Conservation (phyloP, 1,140 invertebrate genomes). For the Oscheius sp. region DNA sequence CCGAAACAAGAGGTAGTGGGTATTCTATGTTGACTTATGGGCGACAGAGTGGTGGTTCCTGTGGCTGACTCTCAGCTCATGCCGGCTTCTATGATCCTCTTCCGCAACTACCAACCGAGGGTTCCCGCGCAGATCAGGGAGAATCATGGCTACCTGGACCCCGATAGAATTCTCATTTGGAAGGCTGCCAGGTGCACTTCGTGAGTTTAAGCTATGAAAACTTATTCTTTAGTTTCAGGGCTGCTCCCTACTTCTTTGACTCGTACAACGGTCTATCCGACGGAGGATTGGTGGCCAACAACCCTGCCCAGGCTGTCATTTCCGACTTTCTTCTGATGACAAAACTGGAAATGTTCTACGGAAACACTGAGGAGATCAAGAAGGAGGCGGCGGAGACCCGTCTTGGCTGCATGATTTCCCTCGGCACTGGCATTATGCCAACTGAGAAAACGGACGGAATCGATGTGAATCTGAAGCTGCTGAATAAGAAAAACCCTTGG, state of each 20-base stretch:
- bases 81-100: conserved; percentile 18
- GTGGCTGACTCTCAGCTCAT: conserved; percentile 21
- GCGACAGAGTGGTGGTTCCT: conserved; percentile 22
- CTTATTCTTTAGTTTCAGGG: conserved; percentile 12
- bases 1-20: conserved; percentile 7
- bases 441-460: conserved; percentile 25
- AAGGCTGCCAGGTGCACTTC: conserved; percentile 26
- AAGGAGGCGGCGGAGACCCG: background rate
- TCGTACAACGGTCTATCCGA: conserved; percentile 22
- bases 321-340: conserved; percentile 18
- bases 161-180: conserved; percentile 13
- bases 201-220: background rate
- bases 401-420: conserved; percentile 22
- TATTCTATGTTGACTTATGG: too few species aligned
- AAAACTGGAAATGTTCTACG: conserved; percentile 23
- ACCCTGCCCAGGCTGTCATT: conserved; percentile 23
- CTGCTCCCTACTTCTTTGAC: conserved; percentile 30
- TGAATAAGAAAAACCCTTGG: conserved; percentile 21
- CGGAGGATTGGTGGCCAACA: conserved; percentile 28
- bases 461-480: background rate
- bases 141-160: conserved; percentile 18
- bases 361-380: background rate
- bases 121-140: conserved; percentile 17
- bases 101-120: conserved; percentile 18
- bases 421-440: conserved; percentile 19